Conservation (phyloP, 2,113 vertebrate species). For the Columbina picui region DNA sequence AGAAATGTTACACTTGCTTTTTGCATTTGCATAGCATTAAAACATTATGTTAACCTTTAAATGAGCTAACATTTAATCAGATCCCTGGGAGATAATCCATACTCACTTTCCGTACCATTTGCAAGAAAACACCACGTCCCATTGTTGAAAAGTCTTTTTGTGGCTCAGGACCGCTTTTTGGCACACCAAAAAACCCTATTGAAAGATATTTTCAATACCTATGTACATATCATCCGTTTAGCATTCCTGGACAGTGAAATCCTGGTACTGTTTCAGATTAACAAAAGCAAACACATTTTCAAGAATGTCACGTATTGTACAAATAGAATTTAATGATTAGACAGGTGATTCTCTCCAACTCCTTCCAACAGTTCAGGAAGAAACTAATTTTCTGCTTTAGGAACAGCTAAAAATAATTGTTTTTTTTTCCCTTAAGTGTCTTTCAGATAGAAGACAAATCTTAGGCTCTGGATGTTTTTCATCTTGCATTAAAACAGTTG, state of each 20-base stretch:
- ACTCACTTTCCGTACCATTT: neutral
- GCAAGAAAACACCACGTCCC: neutral
- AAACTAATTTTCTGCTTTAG: neutral
- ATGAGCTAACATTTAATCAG: neutral
- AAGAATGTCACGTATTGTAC: neutral
- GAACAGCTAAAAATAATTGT: neutral
- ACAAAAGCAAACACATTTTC: neutral
- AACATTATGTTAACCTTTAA: neutral
- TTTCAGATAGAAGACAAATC: neutral
- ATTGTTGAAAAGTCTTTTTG: neutral
- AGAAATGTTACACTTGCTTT: neutral
- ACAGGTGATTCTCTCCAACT: neutral
- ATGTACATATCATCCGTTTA: rapidly evolving
- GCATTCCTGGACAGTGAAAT: neutral
- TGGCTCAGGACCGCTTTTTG: neutral
- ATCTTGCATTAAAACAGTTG: neutral
- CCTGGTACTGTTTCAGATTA: neutral
- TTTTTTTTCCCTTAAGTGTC: neutral
- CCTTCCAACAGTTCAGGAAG: neutral
- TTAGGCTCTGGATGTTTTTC: neutral
- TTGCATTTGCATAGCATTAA: neutral
- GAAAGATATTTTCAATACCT: neutral
- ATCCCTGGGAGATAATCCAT: neutral
- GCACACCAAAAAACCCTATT: neutral
- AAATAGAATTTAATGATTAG: neutral